Evolutionary conservation across 2,113 vertebrate species (phyloP).

Genomic region (Glaucidium brasilianum): DNA sequence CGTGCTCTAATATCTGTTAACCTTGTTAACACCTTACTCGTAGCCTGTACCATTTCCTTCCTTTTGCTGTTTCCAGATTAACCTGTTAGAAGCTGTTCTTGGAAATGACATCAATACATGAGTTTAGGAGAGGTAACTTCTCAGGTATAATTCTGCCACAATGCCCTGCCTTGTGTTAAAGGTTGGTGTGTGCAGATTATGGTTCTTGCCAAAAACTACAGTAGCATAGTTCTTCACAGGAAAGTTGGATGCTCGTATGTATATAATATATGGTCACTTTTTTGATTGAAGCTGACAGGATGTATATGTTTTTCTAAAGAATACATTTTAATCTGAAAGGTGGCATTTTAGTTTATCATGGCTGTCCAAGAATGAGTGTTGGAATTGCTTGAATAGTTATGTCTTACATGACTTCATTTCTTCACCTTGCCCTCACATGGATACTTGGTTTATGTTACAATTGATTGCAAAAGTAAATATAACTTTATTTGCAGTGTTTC

Average conservation of each 20-base stretch:
- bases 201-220: not conserved
- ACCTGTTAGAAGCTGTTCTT: not conserved
- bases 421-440: not conserved
- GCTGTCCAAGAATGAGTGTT: not conserved
- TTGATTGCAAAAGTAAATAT: not conserved
- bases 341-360: not conserved
- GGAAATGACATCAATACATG: not conserved
- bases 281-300: not conserved
- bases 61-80: not conserved
- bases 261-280: not conserved
- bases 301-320: not conserved
- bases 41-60: not conserved
- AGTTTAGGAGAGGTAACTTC: not conserved
- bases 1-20: not conserved
- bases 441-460: not conserved
- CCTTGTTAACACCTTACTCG: not conserved
- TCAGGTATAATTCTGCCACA: not conserved
- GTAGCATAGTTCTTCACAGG: not conserved
- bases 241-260: not conserved
- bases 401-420: not conserved
- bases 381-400: not conserved
- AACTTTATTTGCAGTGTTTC: not conserved
- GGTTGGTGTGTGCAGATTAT: not conserved
- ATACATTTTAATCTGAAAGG: not conserved
- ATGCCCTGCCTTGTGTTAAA: not conserved